A percentile compares a stretch with the other conserved stretches of the same genome.
phyloP scores from a whole-genome alignment of 2,888 invertebrate genomes.

The Aphidius colemani region DNA sequence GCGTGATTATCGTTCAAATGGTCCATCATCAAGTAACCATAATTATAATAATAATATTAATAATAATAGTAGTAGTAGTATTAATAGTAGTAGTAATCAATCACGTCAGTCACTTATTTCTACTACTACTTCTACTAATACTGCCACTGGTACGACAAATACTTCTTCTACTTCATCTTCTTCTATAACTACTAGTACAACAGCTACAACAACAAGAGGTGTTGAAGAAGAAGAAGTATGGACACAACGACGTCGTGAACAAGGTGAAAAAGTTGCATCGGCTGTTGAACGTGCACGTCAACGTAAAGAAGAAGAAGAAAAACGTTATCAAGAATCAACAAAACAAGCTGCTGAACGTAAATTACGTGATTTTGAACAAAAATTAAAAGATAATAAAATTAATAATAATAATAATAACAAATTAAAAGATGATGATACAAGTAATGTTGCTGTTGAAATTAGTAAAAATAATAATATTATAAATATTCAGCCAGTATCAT shows the following conservation, averaged over 20 bases:
- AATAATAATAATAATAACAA: constrained; percentile 34
- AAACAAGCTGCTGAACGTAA: constrained; percentile 69
- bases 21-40: no score
- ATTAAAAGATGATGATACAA: constrained; percentile 48
- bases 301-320: constrained; percentile 87
- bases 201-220: constrained; percentile 46
- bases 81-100: no score
- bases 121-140: background rate
- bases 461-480: constrained; percentile 56
- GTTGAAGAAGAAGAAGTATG: constrained; percentile 70
- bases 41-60: no score
- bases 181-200: constrained; percentile 10
- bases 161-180: constrained; percentile 29
- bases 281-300: constrained; percentile 84
- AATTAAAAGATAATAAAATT: constrained; percentile 66
- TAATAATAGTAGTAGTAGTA: no score
- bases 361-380: constrained; percentile 71
- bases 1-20: constrained; percentile 35
- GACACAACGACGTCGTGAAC: constrained; percentile 73
- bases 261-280: constrained; percentile 74
- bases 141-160: constrained; percentile 30
- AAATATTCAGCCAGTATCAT: constrained; percentile 58
- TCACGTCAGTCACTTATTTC: no score
- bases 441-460: constrained; percentile 48
- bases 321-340: constrained; percentile 71